Evolutionary conservation across 1,140 invertebrate species (phyloP).

Genomic region (Drosophila lini): DNA sequence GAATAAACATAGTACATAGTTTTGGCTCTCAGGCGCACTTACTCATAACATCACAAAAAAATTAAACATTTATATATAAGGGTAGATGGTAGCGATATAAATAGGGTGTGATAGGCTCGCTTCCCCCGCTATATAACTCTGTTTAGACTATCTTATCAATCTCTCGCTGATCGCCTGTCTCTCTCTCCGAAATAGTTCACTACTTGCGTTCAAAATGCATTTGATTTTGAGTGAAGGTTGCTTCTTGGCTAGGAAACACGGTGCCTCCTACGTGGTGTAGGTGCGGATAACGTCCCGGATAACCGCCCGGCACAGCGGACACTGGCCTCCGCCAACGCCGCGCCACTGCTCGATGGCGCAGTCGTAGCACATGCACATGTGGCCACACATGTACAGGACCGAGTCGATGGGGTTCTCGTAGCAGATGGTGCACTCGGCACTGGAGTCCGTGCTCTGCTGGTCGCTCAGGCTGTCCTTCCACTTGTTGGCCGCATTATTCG

Average conservation of each 20-base stretch:
- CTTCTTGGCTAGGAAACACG: constrained; percentile 39
- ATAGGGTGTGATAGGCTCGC: constrained; percentile 46
- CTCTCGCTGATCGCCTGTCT: constrained; percentile 28
- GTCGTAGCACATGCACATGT: constrained; percentile 99
- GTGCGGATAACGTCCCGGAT: constrained; percentile 98
- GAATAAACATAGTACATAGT: constrained; percentile 47
- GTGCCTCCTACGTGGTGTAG: constrained; percentile 91
- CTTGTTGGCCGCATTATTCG: constrained; percentile 64
- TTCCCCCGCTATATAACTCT: constrained; percentile 10
- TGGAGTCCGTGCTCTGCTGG: constrained; percentile 85
- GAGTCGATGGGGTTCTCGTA: constrained; percentile 96
- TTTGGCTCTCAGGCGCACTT: constrained; percentile 60
- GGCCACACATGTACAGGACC: constrained; percentile 98
- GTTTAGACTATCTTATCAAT: constrained; percentile 17
- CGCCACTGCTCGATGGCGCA: constrained; percentile 97
- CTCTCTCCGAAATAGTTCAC: constrained; percentile 22
- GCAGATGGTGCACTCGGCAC: constrained; percentile 96
- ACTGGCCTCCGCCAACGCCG: constrained; percentile 94
- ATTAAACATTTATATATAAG: constrained; percentile 57
- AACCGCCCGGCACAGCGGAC: constrained; percentile 95
- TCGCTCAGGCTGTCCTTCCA: constrained; percentile 78
- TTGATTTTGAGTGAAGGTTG: constrained; percentile 63
- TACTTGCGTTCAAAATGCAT: constrained; percentile 47
- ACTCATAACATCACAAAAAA: constrained; percentile 81
- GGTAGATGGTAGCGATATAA: constrained; percentile 29